Base-by-base conservation (phyloP, 2,888 invertebrate species). In the Nebria brevicollis region DNA sequence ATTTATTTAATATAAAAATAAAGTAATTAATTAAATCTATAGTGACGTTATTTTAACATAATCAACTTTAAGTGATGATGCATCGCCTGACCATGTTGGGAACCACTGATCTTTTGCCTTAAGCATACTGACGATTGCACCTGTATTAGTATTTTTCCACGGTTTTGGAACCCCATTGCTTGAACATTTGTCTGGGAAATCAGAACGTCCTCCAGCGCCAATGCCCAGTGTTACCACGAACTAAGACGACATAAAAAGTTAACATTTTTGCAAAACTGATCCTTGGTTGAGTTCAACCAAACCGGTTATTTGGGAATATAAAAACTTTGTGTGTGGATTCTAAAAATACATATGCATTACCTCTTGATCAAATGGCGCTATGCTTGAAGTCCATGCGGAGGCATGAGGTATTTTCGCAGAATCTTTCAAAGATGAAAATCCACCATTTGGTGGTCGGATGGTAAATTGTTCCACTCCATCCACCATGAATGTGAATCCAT, bases 181-280 rank as follows among this genome's bases (percentile, higher is more conserved):
- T 79, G 85, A 86, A 20, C 87, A 87, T 15, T 87, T 88, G 85
- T 95, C 93, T 0, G 92, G 92, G 87, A 95, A 95, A 86, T 93
- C 92, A 0, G 91, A 90, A 41, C 92, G 87, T 20, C 95, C 94
- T n/a, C 94, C 95, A 2, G 92, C 94, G 68, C 93, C 94, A 5
- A 95, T 89, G 0, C 95, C 95, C 73, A 95, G 84, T 8, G 93
- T 91, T 77, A 95, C 86, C 86, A 91, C 92, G 88, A 94, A 94
- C 94, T 95, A 88, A 75, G 65, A 42, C 8, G 54, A 34, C 15
- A 64, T 64, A 85, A 84, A 68, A 25, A 7, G 10, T 68, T 68
- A 13, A n/a, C 6, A 11, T 11, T 6, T 68, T 7, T 54, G 4
- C 7, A 72, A n/a, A 26, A 66, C 26, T 34, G 65, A 66, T 76